A percentile compares a stretch with the other conserved stretches of the same genome.
These are phyloP conservation scores for Procambarus virginalis DNA, from an alignment of 1,140 invertebrate genomes.

Conservation along the genomic window DNA sequence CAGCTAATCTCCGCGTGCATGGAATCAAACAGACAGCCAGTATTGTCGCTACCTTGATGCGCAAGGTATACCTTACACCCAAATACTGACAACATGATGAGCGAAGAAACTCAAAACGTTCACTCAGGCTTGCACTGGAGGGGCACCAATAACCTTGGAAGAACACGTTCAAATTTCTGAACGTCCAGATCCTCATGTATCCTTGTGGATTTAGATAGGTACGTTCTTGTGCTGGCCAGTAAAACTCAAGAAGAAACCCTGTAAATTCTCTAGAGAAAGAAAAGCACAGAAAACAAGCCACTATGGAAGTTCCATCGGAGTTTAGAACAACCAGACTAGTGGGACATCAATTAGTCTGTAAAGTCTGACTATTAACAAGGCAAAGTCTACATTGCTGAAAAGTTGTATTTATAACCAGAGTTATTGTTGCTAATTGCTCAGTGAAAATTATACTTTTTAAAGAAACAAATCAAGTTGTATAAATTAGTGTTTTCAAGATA, in stretches of 20 bases:
- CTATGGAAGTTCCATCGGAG: background rate
- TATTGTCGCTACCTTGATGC: constrained; percentile 93
- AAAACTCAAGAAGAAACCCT: background rate
- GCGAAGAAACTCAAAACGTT: background rate
- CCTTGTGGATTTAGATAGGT: background rate
- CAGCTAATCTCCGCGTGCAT: constrained; percentile 84
- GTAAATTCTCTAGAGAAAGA: background rate
- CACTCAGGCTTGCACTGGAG: background rate
- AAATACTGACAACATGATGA: constrained; percentile 60
- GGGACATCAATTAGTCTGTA: background rate
- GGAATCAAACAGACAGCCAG: constrained; percentile 96
- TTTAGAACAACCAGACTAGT: background rate
- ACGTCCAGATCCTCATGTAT: background rate
- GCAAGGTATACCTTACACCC: constrained; percentile 78
- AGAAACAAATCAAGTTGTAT: no score
- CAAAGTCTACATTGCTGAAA: background rate
- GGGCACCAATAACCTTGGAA: background rate
- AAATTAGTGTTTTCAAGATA: background rate
- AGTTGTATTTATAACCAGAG: no score
- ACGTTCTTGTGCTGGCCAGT: constrained; percentile 23
- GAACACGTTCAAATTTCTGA: background rate
- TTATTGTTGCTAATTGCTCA: no score
- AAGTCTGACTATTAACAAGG: background rate
- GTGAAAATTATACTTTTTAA: background rate
- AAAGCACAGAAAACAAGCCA: background rate